phyloP scores from a whole-genome alignment of 1,140 invertebrate genomes.

The Cydia pomonella region DNA sequence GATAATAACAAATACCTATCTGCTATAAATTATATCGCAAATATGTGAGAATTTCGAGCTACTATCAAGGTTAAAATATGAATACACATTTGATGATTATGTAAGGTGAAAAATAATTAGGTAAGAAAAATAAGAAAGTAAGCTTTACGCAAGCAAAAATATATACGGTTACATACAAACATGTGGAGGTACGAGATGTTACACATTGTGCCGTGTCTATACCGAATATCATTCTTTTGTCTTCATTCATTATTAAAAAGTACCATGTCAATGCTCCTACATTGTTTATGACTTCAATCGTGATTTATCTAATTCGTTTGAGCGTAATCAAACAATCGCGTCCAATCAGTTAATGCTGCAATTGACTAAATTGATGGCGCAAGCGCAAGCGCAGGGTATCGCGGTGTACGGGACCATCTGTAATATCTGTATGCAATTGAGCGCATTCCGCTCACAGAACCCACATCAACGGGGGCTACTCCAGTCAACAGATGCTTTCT shows the following conservation, averaged over 20 bases:
- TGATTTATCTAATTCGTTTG: conserved; percentile 6
- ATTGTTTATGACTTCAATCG: conserved; percentile 11
- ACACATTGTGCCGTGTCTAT: no score
- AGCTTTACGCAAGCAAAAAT: no score
- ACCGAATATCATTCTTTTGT: no score
- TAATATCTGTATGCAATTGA: conserved; percentile 46
- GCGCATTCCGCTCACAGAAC: conserved; percentile 41
- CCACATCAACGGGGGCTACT: not conserved
- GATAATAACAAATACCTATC: no score
- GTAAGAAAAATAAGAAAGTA: no score
- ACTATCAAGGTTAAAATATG: no score
- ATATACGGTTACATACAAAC: no score
- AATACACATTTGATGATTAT: no score
- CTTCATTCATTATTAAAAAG: not conserved
- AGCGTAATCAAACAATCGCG: conserved; percentile 16
- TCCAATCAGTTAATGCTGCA: conserved; percentile 18
- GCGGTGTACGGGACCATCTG: conserved; percentile 39
- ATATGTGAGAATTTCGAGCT: no score
- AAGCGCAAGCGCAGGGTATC: not conserved
- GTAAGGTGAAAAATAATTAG: no score
- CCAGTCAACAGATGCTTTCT: not conserved
- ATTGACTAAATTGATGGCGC: conserved; percentile 17
- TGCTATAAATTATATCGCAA: no score
- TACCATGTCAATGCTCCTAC: not conserved
- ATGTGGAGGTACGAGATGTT: no score